These are phyloP conservation scores for Meloidogyne hapla DNA, from an alignment of 1,140 invertebrate species.

Conservation along the genomic window DNA sequence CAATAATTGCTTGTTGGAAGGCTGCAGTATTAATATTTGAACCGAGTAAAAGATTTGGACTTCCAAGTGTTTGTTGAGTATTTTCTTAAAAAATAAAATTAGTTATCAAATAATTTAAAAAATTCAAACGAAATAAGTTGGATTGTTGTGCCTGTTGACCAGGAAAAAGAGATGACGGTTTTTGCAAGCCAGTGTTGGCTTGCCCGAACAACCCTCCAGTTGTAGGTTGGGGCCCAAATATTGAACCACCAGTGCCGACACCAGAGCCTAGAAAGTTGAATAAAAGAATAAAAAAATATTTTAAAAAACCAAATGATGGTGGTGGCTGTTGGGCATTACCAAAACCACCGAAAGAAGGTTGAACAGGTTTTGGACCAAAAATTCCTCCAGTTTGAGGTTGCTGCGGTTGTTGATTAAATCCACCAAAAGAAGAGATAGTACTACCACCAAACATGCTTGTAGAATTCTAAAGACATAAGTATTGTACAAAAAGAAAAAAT, in stretches of 20 bases:
- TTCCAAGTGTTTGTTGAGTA: neutral
- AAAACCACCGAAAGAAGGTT: neutral
- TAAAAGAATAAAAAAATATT: neutral
- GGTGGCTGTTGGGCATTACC: slow-evolving; percentile 1
- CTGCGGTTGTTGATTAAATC: neutral
- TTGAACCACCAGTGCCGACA: neutral
- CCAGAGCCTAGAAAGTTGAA: neutral
- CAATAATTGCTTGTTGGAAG: slow-evolving; percentile 45
- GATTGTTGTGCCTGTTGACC: neutral
- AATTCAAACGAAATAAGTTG: neutral
- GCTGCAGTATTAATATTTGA: slow-evolving; percentile 27
- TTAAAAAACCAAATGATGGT: neutral
- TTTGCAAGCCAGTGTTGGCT: neutral
- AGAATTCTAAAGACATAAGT: slow-evolving; percentile 19
- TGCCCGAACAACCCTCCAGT: slow-evolving; percentile 2
- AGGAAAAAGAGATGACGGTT: too few species aligned
- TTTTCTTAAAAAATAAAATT: neutral
- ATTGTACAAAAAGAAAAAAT: neutral
- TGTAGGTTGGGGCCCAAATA: slow-evolving; percentile 8
- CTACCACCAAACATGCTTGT: slow-evolving; percentile 13
- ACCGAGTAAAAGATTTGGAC: slow-evolving; percentile 29
- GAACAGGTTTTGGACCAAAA: slow-evolving; percentile 6
- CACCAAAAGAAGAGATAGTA: slow-evolving; percentile 1
- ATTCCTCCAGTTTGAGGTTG: neutral
- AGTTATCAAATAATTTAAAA: neutral